Base-by-base conservation (phyloP, 2,888 invertebrate genomes). In the Coronaproctus castanopsis region DNA sequence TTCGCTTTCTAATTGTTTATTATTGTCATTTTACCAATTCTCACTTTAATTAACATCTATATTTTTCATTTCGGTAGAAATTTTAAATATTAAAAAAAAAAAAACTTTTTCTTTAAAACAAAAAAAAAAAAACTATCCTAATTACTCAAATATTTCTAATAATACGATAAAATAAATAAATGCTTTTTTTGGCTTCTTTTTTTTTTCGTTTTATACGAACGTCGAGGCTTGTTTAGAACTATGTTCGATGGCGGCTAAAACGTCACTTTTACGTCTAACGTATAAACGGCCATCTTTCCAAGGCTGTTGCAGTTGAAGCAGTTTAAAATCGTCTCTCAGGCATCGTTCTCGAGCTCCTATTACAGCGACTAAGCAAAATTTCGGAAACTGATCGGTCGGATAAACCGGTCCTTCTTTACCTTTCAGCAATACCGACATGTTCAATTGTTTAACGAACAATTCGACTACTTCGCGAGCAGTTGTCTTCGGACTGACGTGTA, bases 401-500 rank as follows among this genome's bases (percentile, higher is more conserved):
- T 89, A 89, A 52, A 90, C 83, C 0, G 92, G 92, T 0, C 87
- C 88, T 52, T 84, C 80, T 70, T 85, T 86, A 54, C 87, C 85
- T 71, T 89, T 91, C 21, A 89, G 74, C 20, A 87, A 81, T 57
- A 88, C 87, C 18, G 91, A 90, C 83, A 90, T 88, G 70, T 95
- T 95, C 52, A 97, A 77, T 72, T 97, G 95, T 70, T 91, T 88
- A 58, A 97, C 89, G 21, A 97, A 93, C 63, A 96, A 77, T 73
- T 92, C 88, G 63, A 97, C 89, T 58, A 97, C 92, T 74, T 97
- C 96, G 19, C 91, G 78, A 0, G 95, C 90, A 0, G 93, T 89
- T 0, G 97, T 97, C 66, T 86, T 80, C 0, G 87, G 85, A 0
- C 91, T 93, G 0, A 97, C 90, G 71, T 93, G 92, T 2, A 97